Evolutionary conservation across 2,113 vertebrate genomes (phyloP).

Genomic region (Engraulis encrasicolus): DNA sequence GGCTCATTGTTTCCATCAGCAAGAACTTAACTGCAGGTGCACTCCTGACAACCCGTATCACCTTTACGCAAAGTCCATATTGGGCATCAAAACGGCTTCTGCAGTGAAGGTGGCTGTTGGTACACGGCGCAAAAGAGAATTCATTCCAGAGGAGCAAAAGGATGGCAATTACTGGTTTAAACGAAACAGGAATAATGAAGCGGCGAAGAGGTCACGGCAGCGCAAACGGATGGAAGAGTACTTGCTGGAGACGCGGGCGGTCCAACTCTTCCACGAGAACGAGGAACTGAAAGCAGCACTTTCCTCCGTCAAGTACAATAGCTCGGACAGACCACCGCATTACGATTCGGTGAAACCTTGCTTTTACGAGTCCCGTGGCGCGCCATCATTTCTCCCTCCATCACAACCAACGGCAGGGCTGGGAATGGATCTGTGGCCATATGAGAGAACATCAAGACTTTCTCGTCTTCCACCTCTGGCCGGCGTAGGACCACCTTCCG

Average conservation of each 20-base stretch:
- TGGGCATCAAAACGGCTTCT: conserved; percentile 21
- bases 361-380: background rate
- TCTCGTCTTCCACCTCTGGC: background rate
- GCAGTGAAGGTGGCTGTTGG: background rate
- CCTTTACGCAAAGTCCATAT: conserved; percentile 35
- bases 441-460: background rate
- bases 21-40: conserved; percentile 3
- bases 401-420: background rate
- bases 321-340: background rate
- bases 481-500: background rate
- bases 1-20: conserved; percentile 1
- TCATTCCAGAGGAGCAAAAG: conserved; percentile 58
- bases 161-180: conserved; percentile 64
- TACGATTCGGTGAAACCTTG: background rate
- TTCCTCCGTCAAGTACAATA: conserved; percentile 41
- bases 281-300: conserved; percentile 61
- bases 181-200: conserved; percentile 66
- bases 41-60: background rate
- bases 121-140: conserved; percentile 55
- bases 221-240: conserved; percentile 60
- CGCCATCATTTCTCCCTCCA: background rate
- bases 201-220: conserved; percentile 65
- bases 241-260: conserved; percentile 57
- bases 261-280: conserved; percentile 62
- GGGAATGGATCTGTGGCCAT: background rate